phyloP scores from a whole-genome alignment of 53 echinoderm and acorn worm genomes.

The Echinometra lucunter region DNA sequence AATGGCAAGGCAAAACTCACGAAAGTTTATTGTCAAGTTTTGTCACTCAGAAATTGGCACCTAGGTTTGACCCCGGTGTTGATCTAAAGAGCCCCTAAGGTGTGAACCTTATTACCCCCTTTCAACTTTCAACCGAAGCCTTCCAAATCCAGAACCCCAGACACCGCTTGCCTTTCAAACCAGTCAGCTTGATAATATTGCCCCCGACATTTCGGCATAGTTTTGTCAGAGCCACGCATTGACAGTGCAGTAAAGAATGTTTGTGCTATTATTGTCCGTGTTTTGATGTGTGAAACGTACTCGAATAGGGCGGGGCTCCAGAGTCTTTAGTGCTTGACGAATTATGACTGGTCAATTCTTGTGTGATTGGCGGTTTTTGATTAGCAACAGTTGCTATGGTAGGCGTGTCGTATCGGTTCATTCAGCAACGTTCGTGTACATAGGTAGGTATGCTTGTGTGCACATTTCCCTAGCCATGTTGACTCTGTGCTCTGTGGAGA shows the following conservation, averaged over 20 bases:
- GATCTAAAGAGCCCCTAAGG: constrained; percentile 64
- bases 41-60: constrained; percentile 57
- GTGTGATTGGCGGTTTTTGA: neutral
- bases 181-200: constrained; percentile 57
- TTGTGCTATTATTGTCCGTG: constrained; percentile 32
- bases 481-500: neutral
- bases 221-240: constrained; percentile 13
- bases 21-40: constrained; percentile 27
- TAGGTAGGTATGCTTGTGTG: neutral
- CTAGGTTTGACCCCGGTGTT: constrained; percentile 56
- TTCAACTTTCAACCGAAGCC: constrained; percentile 51
- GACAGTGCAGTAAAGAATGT: neutral
- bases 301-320: constrained; percentile 14
- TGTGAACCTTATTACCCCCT: constrained; percentile 59
- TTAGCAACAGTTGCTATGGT: constrained; percentile 30
- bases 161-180: constrained; percentile 58
- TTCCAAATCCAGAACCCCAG: constrained; percentile 39
- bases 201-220: constrained; percentile 60
- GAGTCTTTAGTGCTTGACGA: neutral
- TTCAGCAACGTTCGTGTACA: constrained; percentile 33
- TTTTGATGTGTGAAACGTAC: constrained; percentile 47
- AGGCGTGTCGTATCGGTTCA: constrained; percentile 16
- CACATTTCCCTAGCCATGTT: neutral
- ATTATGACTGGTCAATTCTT: neutral
- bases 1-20: neutral